These are phyloP conservation scores for Edolisoma coerulescens DNA, from an alignment of 2,113 vertebrate genomes.

Conservation along the genomic window DNA sequence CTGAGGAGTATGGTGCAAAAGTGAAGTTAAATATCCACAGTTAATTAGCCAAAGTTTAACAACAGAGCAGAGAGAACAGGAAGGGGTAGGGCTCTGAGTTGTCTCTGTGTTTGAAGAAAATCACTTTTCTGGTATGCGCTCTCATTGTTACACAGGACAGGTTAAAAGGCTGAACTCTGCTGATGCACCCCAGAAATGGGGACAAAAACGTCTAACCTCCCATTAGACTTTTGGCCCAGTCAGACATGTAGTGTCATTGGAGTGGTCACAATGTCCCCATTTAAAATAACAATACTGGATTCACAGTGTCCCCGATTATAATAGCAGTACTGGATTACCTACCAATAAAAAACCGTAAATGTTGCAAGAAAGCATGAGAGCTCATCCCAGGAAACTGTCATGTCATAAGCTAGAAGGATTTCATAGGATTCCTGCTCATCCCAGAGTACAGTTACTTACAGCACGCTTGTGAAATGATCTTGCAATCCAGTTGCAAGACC, in stretches of 20 bases:
- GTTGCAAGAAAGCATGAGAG: not conserved
- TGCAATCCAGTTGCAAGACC: not conserved
- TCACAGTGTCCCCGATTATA: not conserved
- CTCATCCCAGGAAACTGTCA: not conserved
- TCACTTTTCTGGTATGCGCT: not conserved
- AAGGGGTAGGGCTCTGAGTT: not conserved
- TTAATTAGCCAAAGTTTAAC: not conserved
- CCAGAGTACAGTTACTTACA: not conserved
- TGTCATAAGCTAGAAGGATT: not conserved
- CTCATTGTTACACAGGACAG: not conserved
- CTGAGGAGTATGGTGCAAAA: not conserved
- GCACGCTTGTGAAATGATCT: not conserved
- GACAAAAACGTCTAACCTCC: not conserved
- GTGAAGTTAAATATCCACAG: not conserved
- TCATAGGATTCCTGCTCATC: not conserved
- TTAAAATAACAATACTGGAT: not conserved
- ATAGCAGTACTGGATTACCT: not conserved
- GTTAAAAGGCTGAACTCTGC: not conserved
- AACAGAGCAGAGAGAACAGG: not conserved
- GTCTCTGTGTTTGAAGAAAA: not conserved
- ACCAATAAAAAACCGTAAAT: not conserved
- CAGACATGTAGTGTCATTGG: not conserved
- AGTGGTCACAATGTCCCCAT: not conserved
- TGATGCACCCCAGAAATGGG: not conserved
- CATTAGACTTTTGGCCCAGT: not conserved